A percentile compares a stretch with the other conserved stretches of the same genome.
These are phyloP conservation scores for Acanthaster planci DNA, from an alignment of 35 echinoderm and acorn worm genomes.

Conservation along the genomic window DNA sequence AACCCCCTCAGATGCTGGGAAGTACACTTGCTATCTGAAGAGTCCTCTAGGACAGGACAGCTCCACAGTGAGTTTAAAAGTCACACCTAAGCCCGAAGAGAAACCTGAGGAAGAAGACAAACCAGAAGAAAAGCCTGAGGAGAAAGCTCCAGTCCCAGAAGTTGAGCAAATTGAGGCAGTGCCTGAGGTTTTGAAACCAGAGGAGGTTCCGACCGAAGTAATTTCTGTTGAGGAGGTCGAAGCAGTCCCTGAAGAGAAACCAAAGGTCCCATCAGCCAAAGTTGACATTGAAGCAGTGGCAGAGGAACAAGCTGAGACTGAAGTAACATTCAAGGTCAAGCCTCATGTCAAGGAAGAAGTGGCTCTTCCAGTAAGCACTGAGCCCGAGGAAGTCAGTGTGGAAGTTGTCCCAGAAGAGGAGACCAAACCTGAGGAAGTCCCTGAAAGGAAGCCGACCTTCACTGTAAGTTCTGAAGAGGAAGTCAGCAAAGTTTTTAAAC, in stretches of 20 bases:
- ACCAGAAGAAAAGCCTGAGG: slow-evolving; percentile 35
- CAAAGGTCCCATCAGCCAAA: not conserved
- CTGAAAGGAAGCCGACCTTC: slow-evolving; percentile 8
- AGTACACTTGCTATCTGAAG: slow-evolving; percentile 51
- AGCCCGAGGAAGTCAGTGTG: not conserved
- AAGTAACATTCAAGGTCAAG: not conserved
- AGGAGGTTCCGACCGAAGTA: slow-evolving; percentile 20
- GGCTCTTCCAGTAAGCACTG: not conserved
- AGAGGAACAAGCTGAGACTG: not conserved
- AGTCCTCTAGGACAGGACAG: slow-evolving; percentile 20
- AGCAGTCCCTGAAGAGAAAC: not conserved
- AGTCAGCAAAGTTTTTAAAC: slow-evolving; percentile 20
- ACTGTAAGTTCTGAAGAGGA: slow-evolving; percentile 9
- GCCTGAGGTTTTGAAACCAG: not conserved
- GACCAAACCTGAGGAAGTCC: slow-evolving; percentile 26
- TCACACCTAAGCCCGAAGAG: not conserved
- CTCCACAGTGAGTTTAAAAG: not conserved
- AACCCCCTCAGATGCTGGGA: slow-evolving; percentile 33
- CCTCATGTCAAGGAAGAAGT: not conserved
- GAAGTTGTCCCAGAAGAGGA: not conserved
- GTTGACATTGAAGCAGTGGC: not conserved
- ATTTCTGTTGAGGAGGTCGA: not conserved
- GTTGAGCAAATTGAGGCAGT: not conserved
- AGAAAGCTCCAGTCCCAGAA: slow-evolving; percentile 13
- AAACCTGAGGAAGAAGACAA: not conserved